Evolutionary conservation across 2,888 invertebrate species (phyloP).

Genomic region (Andrena trimmerana): DNA sequence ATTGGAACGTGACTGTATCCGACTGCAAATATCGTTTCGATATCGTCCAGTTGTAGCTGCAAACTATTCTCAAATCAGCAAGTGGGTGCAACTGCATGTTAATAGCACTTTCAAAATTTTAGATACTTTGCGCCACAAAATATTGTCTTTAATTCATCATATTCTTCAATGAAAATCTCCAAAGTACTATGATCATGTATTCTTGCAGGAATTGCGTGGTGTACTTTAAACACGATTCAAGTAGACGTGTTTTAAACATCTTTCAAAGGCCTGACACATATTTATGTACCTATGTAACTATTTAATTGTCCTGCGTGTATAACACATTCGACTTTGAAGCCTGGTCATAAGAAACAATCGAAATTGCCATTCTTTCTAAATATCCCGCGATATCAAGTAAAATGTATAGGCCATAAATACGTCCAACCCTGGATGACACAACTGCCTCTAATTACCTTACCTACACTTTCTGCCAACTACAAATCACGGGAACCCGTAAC

Average conservation of each 20-base stretch:
- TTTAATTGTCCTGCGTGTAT: constrained; percentile 15
- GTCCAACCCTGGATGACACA: background rate
- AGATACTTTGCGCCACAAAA: background rate
- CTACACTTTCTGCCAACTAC: background rate
- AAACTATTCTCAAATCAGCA: background rate
- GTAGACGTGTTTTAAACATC: background rate
- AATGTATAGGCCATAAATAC: background rate
- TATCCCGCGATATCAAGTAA: background rate
- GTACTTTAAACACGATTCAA: background rate
- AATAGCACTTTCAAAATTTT: background rate
- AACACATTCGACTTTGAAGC: background rate
- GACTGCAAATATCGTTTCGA: too few species aligned
- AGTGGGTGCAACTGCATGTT: background rate
- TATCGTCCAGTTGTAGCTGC: too few species aligned
- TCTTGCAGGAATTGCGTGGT: background rate
- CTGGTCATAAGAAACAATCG: background rate
- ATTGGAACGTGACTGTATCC: background rate
- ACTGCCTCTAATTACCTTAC: background rate
- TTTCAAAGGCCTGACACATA: background rate
- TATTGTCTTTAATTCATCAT: background rate
- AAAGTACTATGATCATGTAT: background rate
- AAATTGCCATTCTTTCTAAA: background rate
- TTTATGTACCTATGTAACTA: background rate
- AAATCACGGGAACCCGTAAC: constrained; percentile 19
- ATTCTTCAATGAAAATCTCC: background rate